Conservation (phyloP, 2,888 invertebrate species). For the Drosophila subquinaria region DNA sequence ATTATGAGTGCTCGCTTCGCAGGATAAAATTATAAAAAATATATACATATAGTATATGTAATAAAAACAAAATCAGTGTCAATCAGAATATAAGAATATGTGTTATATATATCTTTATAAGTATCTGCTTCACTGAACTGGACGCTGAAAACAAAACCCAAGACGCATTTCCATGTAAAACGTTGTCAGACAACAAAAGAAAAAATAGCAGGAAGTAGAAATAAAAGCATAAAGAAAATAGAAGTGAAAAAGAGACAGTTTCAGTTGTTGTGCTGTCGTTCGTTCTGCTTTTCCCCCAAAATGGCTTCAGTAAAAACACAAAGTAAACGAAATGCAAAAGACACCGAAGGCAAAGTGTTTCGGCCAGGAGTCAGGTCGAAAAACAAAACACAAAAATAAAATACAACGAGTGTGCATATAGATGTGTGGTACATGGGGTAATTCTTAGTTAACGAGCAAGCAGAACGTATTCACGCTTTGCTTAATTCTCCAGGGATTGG, state of each 20-base stretch:
- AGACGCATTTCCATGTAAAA: constrained; percentile 44
- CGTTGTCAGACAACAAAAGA: constrained; percentile 49
- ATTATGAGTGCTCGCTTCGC: constrained; percentile 34
- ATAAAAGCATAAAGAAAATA: background rate
- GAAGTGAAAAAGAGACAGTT: constrained; percentile 24
- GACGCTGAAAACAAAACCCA: constrained; percentile 47
- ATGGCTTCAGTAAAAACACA: constrained; percentile 67
- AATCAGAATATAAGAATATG: constrained; percentile 35
- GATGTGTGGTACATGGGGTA: constrained; percentile 51
- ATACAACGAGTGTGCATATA: constrained; percentile 21
- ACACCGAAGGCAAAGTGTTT: constrained; percentile 18
- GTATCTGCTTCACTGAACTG: constrained; percentile 57
- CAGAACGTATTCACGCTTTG: constrained; percentile 74
- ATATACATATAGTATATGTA: background rate
- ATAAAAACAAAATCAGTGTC: constrained; percentile 59
- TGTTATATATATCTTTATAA: constrained; percentile 36
- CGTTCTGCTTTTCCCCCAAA: constrained; percentile 38
- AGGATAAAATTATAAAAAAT: constrained; percentile 30
- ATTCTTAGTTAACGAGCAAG: constrained; percentile 81
- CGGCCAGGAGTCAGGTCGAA: constrained; percentile 21
- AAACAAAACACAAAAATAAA: constrained; percentile 14
- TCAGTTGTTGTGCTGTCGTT: constrained; percentile 32
- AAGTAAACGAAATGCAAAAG: constrained; percentile 52
- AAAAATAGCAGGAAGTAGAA: constrained; percentile 12
- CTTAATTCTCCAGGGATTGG: constrained; percentile 65